Conservation (phyloP, 92 coral and sea anemone genomes). For the Palythoa grandiflora region DNA sequence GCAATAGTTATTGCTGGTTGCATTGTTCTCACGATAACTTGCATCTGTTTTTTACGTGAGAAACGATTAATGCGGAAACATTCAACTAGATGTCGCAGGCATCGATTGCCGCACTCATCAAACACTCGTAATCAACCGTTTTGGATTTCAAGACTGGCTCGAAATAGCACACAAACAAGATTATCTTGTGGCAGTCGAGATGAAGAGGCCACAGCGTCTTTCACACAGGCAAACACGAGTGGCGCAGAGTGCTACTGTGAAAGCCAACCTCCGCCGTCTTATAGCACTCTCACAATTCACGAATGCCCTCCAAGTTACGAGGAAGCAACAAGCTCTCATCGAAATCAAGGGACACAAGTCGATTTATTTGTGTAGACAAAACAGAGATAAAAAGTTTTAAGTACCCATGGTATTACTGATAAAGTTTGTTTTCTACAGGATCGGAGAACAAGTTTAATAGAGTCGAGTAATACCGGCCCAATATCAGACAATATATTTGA, state of each 20-base stretch:
- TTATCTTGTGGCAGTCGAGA: slow-evolving; percentile 15
- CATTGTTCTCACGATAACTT: slow-evolving; percentile 29
- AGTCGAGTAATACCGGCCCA: background rate
- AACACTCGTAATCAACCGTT: slow-evolving; percentile 13
- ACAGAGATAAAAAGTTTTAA: background rate
- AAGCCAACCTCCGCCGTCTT: slow-evolving; percentile 12
- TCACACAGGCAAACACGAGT: slow-evolving; percentile 29
- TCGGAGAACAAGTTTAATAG: background rate
- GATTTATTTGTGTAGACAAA: slow-evolving; percentile 40
- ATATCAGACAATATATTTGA: slow-evolving; percentile 20
- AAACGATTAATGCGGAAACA: slow-evolving; percentile 25
- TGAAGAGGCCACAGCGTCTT: slow-evolving; percentile 22
- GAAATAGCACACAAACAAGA: slow-evolving; percentile 41
- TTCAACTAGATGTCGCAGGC: slow-evolving; percentile 21
- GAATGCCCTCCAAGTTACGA: slow-evolving; percentile 46
- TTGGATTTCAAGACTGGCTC: slow-evolving; percentile 44
- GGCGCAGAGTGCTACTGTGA: background rate
- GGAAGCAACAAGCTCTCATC: slow-evolving; percentile 18
- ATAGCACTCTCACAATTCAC: slow-evolving; percentile 26
- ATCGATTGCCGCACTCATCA: background rate
- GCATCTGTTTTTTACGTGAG: slow-evolving; percentile 39
- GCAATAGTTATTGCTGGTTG: slow-evolving; percentile 48
- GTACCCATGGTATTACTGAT: background rate
- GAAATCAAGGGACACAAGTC: slow-evolving; percentile 30
- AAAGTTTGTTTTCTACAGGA: background rate